These are phyloP conservation scores for Bombus difficillimus DNA, from an alignment of 1,140 invertebrate species.

Conservation along the genomic window DNA sequence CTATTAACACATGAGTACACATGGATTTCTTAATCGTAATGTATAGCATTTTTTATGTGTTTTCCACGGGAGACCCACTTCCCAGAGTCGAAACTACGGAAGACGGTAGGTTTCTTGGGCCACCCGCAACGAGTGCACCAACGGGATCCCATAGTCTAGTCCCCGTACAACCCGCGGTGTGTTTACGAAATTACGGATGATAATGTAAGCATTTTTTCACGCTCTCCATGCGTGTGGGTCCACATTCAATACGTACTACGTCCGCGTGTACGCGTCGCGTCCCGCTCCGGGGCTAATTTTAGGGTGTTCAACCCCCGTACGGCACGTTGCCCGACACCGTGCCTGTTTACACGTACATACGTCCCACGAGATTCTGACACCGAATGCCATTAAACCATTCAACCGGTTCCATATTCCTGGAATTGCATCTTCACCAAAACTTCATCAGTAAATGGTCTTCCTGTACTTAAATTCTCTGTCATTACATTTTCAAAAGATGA, in stretches of 20 bases:
- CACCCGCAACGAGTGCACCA: constrained; percentile 75
- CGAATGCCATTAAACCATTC: constrained; percentile 62
- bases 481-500: neutral
- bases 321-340: constrained; percentile 68
- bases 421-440: constrained; percentile 42
- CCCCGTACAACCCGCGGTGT: constrained; percentile 42
- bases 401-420: constrained; percentile 54
- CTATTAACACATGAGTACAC: neutral
- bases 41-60: neutral
- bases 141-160: constrained; percentile 37
- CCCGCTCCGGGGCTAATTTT: constrained; percentile 80
- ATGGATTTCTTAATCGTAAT: neutral
- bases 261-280: constrained; percentile 56
- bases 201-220: constrained; percentile 83
- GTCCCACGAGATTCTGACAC: constrained; percentile 66
- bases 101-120: constrained; percentile 54
- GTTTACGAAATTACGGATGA: constrained; percentile 83
- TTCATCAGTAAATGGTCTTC: neutral
- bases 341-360: constrained; percentile 66
- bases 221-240: constrained; percentile 74
- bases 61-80: constrained; percentile 24
- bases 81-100: constrained; percentile 28
- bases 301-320: constrained; percentile 80
- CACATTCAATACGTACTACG: constrained; percentile 58
- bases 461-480: neutral